phyloP scores from a whole-genome alignment of 2,113 vertebrate genomes.

The Anarhynchus alexandrinus region DNA sequence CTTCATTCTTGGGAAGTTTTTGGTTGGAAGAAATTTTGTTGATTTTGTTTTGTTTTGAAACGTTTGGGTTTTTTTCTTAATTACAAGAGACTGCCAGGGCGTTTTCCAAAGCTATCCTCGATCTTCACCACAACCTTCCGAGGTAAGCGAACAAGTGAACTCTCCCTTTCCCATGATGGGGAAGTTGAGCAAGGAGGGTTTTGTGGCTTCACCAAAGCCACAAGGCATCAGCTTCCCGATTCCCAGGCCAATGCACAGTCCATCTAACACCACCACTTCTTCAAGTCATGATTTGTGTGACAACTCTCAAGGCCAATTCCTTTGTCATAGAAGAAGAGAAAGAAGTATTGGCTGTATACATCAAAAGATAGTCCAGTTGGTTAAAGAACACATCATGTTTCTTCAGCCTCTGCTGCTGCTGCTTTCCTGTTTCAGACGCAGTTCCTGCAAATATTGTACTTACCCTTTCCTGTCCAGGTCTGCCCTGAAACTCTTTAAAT shows the following conservation, averaged over 20 bases:
- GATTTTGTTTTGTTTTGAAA: neutral
- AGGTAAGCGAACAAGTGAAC: neutral
- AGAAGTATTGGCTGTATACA: neutral
- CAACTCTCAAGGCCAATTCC: neutral
- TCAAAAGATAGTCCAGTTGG: fast-evolving
- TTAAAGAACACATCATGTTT: neutral
- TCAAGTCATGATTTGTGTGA: neutral
- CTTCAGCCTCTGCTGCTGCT: neutral
- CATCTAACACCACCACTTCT: neutral
- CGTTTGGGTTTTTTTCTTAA: neutral
- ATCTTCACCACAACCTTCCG: neutral
- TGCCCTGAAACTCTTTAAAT: neutral
- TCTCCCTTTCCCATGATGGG: neutral
- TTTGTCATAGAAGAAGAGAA: neutral
- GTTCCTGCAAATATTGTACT: neutral
- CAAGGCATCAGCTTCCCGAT: neutral
- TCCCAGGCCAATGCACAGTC: neutral
- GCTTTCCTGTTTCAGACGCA: neutral
- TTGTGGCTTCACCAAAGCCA: constrained; percentile 2
- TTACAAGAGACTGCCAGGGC: fast-evolving
- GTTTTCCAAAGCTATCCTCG: neutral
- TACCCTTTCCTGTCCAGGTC: neutral
- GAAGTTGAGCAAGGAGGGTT: neutral
- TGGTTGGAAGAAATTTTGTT: neutral
- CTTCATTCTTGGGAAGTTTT: neutral